Base-by-base conservation (phyloP, 2,113 vertebrate species). In the Oreocharis arfaki region DNA sequence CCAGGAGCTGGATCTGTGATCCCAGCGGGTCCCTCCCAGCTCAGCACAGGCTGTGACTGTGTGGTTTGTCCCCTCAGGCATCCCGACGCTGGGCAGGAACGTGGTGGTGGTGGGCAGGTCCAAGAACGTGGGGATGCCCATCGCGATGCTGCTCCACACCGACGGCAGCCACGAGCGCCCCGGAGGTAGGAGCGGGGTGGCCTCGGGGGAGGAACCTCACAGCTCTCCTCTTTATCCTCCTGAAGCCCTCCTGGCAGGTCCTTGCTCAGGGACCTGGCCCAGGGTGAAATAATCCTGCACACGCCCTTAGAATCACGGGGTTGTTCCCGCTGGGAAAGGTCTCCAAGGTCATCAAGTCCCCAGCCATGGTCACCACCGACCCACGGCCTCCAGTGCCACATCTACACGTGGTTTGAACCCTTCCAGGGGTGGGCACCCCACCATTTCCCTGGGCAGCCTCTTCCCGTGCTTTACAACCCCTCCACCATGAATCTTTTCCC, bases 101-200 rank as follows among this genome's bases (percentile, higher is more conserved):
- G 99, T 99, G 23, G 97, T 99, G 41, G 99, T 99, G 75, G 99
- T 99, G 0, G 99, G 99, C 47, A 98, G 99, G 68, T 99, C 99
- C 4, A 99, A 99, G 97, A 99, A 99, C 1, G 99, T 99, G 37
- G 99, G 99, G 4, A 99, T 99, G 99, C 99, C 99, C 47, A 99
- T 99, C 4, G 99, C 99, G 8, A 99, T 99, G 99, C 93, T 99
- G 41, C 98, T 99, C 16, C 99, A 99, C 35, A 99, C 99, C 1
- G 99, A 99, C 1, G 99, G 99, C 13, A 94, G 98, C 0, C 99
- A 99, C 0, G 99, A 99, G 87, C 98, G 99, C 6, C 99, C 99
- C 0, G 99, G 99, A 98, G 99, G 99, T 99, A 78, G 92, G 80
- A 21, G 30, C 8, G 5, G 8, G 37, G 12, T 16, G 32, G 27